Base-by-base conservation (phyloP, 2,888 invertebrate species). In the Andrena praecox region DNA sequence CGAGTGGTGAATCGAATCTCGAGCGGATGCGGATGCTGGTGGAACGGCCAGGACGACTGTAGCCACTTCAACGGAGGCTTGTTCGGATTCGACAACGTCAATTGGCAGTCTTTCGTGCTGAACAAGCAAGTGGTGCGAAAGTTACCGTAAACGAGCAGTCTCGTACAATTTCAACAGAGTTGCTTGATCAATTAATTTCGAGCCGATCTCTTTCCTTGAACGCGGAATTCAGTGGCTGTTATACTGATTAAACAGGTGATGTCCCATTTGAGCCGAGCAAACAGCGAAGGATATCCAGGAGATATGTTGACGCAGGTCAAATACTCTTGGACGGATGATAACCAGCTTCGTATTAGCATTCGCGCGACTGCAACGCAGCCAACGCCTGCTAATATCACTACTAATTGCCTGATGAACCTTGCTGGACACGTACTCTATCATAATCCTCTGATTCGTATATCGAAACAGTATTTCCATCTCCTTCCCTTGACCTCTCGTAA, bases 391-490 rank as follows among this genome's bases (percentile, higher is more conserved):
- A 95, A 95, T 88, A 90, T 96, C 59, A 95, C 95, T 27, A 95
- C 95, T 89, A 95, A 96, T 91, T 94, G 95, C 54, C 95, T 95
- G 86, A 96, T 96, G 91, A 96, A 96, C 91, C 92, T 96, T 5
- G 95, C 95, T 59, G 96, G 96, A 10, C 95, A 96, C 89, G 96
- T 95, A 42, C 16, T 42, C 42, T 42, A 42, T 42, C 42, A 90
- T 91, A 93, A 71, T 27, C 60, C 8, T 27, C 29, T 69, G 31
- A 60, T 60, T 60, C 12, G 10, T 12, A 16, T 42, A 16, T 42
- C 12, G 42, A 42, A 42, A 42, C 42, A 42, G 4, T 16, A 42
- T 42, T 16, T 42, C 16, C 1, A 16, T 16, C 12, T 16, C 42
- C 16, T 42, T 16, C 16, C 42, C 12, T 16, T 16, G 16, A 16